Base-by-base conservation (phyloP, 2,888 invertebrate genomes). In the Phyllotreta striolata region DNA sequence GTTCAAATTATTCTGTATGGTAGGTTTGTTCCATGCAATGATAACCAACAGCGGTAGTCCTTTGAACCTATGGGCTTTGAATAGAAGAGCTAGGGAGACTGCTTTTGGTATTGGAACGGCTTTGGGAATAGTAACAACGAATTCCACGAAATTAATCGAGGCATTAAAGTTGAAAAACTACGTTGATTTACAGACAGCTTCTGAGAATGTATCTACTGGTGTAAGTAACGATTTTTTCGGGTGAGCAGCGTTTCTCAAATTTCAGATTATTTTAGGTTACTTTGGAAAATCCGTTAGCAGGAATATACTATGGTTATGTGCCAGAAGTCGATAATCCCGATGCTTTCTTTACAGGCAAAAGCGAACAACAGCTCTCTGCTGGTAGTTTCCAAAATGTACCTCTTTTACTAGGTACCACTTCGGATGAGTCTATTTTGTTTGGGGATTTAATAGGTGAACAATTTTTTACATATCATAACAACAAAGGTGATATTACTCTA, bases 341-440 rank as follows among this genome's bases (percentile, higher is more conserved):
- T 55, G 13, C 43, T n/a, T 55, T 55, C 40, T 55, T 41, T 34
- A 55, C 2, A n/a, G 55, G 55, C 6, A 39, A 34, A 8, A 34
- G 24, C n/a, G 55, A 55, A 24, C 0, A 40, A 14, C 7, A 9
- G 12, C 12, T 55, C 7, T 40, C 55, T 24, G 6, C n/a, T 8
- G 55, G 55, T n/a, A 43, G 34, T 41, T 55, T 55, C 35, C n/a
- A 4, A 3, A 12, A 43, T n/a, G 41, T 55, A n/a, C 55, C 55
- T 10, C 6, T 55, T 24, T 34, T 55, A 35, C 9, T 34, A 24
- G 55, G 55, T 0, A 34, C 43, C 8, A 55, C 14, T 34, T 43
- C 55, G n/a, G 43, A 55, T 34, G 55, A 55, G 37, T 35, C 51
- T 3, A 6, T 37, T n/a, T 9, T 51, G n/a, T 51, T 51, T 8